These are phyloP conservation scores for Cydia pomonella DNA, from an alignment of 1,140 invertebrate genomes.

Conservation along the genomic window DNA sequence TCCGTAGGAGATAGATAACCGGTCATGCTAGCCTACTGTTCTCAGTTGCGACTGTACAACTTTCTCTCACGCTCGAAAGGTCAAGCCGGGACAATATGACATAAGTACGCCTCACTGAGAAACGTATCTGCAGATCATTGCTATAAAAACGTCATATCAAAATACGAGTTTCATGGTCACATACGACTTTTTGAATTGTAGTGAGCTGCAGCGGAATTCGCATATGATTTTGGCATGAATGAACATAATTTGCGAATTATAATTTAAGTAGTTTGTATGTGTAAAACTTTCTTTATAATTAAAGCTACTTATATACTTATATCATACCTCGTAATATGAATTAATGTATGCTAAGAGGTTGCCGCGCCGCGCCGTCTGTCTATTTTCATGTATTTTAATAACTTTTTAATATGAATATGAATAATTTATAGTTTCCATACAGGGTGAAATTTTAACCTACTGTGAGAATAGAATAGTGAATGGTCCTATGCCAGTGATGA, in stretches of 20 bases:
- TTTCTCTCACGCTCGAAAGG: conserved; percentile 13
- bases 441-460: too few relatives aligned
- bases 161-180: neutral
- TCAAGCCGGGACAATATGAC: conserved; percentile 2
- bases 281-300: conserved; percentile 2
- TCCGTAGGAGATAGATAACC: neutral
- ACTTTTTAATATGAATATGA: too few relatives aligned
- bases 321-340: neutral
- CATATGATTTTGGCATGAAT: neutral
- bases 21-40: neutral
- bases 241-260: neutral
- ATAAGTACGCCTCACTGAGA: neutral
- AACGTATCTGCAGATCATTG: neutral
- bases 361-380: too few relatives aligned
- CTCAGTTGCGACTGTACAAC: neutral
- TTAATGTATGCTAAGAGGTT: neutral
- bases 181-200: neutral
- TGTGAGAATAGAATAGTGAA: too few relatives aligned
- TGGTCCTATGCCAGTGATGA: too few relatives aligned
- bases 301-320: conserved; percentile 4
- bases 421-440: too few relatives aligned
- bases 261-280: neutral
- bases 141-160: neutral
- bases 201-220: conserved; percentile 7
- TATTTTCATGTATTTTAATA: too few relatives aligned